These are phyloP conservation scores for fruit fly (Drosophila melanogaster) DNA, from an alignment of 1,140 invertebrate species.

Conservation along the genomic window Release_6_plus_ISO1_MT NT_037436.4:16792501-16793000, in stretches of 20 bases:
- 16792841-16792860: constrained; percentile 93
- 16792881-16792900: constrained; percentile 99
- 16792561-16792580: constrained; percentile 99
- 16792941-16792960: constrained; percentile 99
- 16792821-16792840: constrained; percentile 98
- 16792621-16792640: background rate
- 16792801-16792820: constrained; percentile 98
- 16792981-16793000: constrained; percentile 90
- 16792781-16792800: constrained; percentile 99
- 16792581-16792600: constrained; percentile 89
- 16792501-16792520: constrained; percentile 98
- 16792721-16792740: constrained; percentile 99
- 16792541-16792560: constrained; percentile 99
- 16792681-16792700: constrained; percentile 99
- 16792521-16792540: constrained; percentile 98
- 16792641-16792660: constrained; percentile 96
- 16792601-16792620: too few species aligned
- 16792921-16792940: constrained; percentile 97
- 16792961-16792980: constrained; percentile 96
- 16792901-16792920: constrained; percentile 98
- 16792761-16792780: constrained; percentile 99
- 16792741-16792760: constrained; percentile 99
- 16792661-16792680: constrained; percentile 98
- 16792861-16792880: constrained; percentile 97
- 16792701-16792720: constrained; percentile 97